phyloP scores from a whole-genome alignment of 2,888 invertebrate species.

The Brachypalpus laphriformis region DNA sequence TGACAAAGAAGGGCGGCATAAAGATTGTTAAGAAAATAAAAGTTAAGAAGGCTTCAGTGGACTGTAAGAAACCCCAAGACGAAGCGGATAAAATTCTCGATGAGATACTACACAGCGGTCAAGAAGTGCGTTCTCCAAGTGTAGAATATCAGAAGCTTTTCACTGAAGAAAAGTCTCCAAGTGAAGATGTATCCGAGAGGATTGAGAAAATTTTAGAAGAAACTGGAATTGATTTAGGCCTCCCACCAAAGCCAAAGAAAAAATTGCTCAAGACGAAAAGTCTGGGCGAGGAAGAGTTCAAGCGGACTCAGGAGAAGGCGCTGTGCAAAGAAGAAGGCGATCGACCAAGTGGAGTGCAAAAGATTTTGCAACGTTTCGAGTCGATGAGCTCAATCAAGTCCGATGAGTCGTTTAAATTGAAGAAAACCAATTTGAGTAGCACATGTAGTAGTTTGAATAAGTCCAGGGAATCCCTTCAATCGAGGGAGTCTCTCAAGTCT shows the following conservation, averaged over 20 bases:
- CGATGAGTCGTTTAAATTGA: slow-evolving; percentile 77
- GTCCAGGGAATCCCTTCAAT: slow-evolving; percentile 78
- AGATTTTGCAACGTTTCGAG: slow-evolving; percentile 80
- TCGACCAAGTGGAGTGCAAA: slow-evolving; percentile 77
- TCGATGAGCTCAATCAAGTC: slow-evolving; percentile 80
- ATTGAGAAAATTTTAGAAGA: slow-evolving; percentile 81
- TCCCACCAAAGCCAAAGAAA: slow-evolving; percentile 76
- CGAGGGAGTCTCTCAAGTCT: slow-evolving; percentile 75
- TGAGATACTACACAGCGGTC: slow-evolving; percentile 78
- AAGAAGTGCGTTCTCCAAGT: slow-evolving; percentile 80
- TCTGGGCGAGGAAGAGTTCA: slow-evolving; percentile 79
- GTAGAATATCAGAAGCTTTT: slow-evolving; percentile 81
- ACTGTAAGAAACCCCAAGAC: slow-evolving; percentile 63
- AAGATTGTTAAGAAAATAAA: slow-evolving; percentile 80
- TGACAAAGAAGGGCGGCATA: slow-evolving; percentile 78
- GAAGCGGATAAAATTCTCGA: slow-evolving; percentile 80
- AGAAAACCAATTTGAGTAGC: slow-evolving; percentile 79
- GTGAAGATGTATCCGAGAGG: slow-evolving; percentile 81
- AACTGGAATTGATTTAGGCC: slow-evolving; percentile 79
- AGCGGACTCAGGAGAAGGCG: slow-evolving; percentile 66
- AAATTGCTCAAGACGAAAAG: slow-evolving; percentile 79
- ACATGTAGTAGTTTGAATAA: slow-evolving; percentile 79
- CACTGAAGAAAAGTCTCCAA: slow-evolving; percentile 81
- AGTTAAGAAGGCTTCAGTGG: slow-evolving; percentile 67
- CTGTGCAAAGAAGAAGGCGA: slow-evolving; percentile 74